A percentile compares a stretch with the other conserved stretches of the same genome.
phyloP scores from a whole-genome alignment of 2,888 invertebrate species.

The Hydriomena furcata region DNA sequence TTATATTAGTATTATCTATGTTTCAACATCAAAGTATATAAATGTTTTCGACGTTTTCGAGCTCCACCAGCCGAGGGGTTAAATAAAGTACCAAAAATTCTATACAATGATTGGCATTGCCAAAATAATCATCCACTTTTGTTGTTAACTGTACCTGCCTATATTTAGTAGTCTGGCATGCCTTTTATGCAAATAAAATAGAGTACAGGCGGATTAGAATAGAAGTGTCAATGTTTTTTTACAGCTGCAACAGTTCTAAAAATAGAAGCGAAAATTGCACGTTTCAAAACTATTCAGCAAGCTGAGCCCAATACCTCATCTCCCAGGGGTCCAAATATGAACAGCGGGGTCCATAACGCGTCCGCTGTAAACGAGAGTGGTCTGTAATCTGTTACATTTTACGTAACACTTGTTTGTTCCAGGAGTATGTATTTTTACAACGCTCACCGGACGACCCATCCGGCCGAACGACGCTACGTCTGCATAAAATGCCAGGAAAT shows the following conservation, averaged over 20 bases:
- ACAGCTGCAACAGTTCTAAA: constrained; percentile 4
- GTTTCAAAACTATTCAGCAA: constrained; percentile 19
- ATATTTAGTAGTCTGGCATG: no score
- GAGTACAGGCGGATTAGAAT: constrained; percentile 1
- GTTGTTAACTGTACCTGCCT: no score
- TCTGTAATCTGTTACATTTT: constrained; percentile 66
- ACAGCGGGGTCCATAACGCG: constrained; percentile 45
- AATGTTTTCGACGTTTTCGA: no score
- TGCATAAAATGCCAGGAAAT: constrained; percentile 66
- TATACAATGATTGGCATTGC: no score
- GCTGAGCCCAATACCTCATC: constrained; percentile 35
- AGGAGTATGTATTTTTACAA: constrained; percentile 61
- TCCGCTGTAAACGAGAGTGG: constrained; percentile 62
- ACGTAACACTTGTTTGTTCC: constrained; percentile 61
- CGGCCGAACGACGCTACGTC: constrained; percentile 63
- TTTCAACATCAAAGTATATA: no score
- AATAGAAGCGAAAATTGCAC: constrained; percentile 23
- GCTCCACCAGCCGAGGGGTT: no score
- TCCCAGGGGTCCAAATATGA: constrained; percentile 44
- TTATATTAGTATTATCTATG: no score
- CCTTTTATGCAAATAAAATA: neutral
- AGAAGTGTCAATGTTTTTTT: constrained; percentile 8
- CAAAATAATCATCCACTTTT: no score
- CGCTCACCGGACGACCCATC: constrained; percentile 58
- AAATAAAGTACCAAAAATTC: no score